Percentiles rank a stretch among this genome's conserved stretches.
phyloP scores from a whole-genome alignment of 2,888 invertebrate genomes.

The Caenorhabditis japonica region DNA sequence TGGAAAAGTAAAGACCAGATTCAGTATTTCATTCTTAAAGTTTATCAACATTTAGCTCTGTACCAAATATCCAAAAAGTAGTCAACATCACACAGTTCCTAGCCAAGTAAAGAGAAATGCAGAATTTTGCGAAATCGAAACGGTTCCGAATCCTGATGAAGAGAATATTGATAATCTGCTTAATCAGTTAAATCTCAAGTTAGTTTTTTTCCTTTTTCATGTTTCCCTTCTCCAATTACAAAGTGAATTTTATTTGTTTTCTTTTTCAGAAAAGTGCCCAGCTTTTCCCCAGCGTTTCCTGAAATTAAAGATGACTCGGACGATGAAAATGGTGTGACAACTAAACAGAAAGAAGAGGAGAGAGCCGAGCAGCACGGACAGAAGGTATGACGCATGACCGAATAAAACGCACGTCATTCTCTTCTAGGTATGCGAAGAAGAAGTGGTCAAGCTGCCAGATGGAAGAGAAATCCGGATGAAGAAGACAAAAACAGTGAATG shows the following conservation, averaged over 20 bases:
- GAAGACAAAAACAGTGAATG: slow-evolving; percentile 72
- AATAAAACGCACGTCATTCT: slow-evolving; percentile 27
- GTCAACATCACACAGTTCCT: slow-evolving; percentile 8
- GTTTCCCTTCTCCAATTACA: background rate
- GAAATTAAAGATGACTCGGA: slow-evolving; percentile 69
- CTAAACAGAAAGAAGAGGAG: slow-evolving; percentile 72
- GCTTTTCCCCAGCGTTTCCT: slow-evolving; percentile 68
- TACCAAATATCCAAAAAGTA: slow-evolving; percentile 30
- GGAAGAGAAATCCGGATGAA: slow-evolving; percentile 70
- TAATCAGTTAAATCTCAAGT: slow-evolving; percentile 68
- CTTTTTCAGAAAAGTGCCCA: slow-evolving; percentile 70
- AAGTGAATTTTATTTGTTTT: background rate
- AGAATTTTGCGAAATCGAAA: slow-evolving; percentile 35
- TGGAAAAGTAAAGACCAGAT: slow-evolving; percentile 13
- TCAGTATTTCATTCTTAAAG: background rate
- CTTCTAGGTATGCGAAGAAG: slow-evolving; percentile 69
- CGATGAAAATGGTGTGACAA: slow-evolving; percentile 71
- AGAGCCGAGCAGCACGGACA: slow-evolving; percentile 72
- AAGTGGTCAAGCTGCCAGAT: slow-evolving; percentile 70
- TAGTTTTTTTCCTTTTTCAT: slow-evolving; percentile 3
- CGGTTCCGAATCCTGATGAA: slow-evolving; percentile 52
- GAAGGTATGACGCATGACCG: slow-evolving; percentile 56
- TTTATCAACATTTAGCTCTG: slow-evolving; percentile 36
- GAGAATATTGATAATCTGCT: slow-evolving; percentile 67
- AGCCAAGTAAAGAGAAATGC: slow-evolving; percentile 23